Percentiles rank a stretch among this genome's conserved stretches.
Evolutionary conservation across 2,113 vertebrate genomes (phyloP).

Genomic region (Xiphorhynchus elegans): DNA sequence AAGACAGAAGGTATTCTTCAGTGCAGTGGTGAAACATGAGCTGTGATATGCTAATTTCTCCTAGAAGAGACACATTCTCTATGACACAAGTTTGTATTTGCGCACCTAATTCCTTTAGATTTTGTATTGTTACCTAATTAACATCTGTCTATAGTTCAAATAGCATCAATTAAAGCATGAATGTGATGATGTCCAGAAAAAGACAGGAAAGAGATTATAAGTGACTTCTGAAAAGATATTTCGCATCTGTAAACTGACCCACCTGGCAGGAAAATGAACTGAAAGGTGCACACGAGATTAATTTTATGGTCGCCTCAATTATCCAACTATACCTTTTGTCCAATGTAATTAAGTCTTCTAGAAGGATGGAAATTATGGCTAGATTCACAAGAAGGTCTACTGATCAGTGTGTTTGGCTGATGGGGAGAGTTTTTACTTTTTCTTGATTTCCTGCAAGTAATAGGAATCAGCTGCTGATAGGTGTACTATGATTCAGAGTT

Average conservation of each 20-base stretch:
- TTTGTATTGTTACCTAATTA: not conserved
- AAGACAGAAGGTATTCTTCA: not conserved
- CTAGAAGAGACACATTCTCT: not conserved
- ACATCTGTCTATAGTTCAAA: not conserved
- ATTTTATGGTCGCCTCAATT: slow-evolving; percentile 44
- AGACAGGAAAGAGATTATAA: not conserved
- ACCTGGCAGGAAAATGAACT: not conserved
- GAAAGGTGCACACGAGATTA: not conserved
- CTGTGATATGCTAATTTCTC: not conserved
- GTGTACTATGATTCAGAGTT: not conserved
- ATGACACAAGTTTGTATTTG: not conserved
- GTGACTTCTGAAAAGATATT: not conserved
- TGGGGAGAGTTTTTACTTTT: not conserved
- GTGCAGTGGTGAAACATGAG: not conserved
- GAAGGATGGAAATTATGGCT: not conserved
- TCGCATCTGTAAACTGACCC: not conserved
- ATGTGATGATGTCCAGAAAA: not conserved
- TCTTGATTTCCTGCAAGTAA: not conserved
- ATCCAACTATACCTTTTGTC: not conserved
- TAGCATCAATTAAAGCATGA: not conserved
- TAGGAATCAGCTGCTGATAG: not conserved
- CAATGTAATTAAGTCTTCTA: not conserved
- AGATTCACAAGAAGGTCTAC: not conserved
- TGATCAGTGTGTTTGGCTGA: not conserved
- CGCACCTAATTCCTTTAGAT: not conserved